Conservation (phyloP, 2,888 invertebrate genomes). For the Camptogramma bilineatum region DNA sequence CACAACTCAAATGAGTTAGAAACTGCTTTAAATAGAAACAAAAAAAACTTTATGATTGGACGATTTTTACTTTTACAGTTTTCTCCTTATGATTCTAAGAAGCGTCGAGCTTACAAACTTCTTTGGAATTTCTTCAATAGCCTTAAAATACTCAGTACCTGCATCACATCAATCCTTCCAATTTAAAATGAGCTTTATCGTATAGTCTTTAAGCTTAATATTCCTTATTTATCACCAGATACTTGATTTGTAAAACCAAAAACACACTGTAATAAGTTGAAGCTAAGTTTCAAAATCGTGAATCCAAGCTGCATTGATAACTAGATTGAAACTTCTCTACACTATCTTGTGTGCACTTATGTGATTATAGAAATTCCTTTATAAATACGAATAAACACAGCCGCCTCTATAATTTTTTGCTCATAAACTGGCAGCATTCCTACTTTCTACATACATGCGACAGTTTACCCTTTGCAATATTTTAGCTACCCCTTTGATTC, state of each 20-base stretch:
- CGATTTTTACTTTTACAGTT: conserved; percentile 5
- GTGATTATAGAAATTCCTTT: conserved; percentile 15
- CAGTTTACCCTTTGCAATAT: conserved; percentile 72
- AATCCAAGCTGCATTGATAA: neutral
- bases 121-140: neutral
- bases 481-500: conserved; percentile 74
- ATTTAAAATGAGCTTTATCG: conserved; percentile 5
- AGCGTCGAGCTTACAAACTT: neutral
- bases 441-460: conserved; percentile 39
- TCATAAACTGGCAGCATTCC: conserved; percentile 22
- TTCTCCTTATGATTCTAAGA: conserved; percentile 9
- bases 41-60: neutral
- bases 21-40: neutral
- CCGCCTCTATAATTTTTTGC: conserved; percentile 24
- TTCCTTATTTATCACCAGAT: neutral
- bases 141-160: neutral
- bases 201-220: neutral
- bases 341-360: conserved; percentile 3
- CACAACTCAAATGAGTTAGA: neutral
- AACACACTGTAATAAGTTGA: neutral
- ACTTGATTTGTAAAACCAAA: neutral
- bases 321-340: neutral
- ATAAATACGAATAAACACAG: conserved; percentile 5
- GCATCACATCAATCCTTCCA: neutral
- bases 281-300: neutral